Percentiles rank a stretch among this genome's conserved stretches.
These are phyloP conservation scores for Elephas maximus DNA, from an alignment of 2,113 vertebrate species.

Conservation along the genomic window DNA sequence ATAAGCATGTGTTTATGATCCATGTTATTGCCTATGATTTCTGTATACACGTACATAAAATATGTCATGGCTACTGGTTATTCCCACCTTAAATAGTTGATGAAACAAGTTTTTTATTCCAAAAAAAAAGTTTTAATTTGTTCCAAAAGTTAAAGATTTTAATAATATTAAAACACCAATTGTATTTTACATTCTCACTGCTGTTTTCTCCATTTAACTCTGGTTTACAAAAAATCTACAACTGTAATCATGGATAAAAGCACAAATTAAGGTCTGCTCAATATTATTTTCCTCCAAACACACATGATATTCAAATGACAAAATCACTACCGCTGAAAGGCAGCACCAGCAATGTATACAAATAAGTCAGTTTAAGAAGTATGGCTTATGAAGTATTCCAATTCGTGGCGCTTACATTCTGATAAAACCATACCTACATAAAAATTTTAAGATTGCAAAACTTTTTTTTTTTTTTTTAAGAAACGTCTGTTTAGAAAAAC, in stretches of 20 bases:
- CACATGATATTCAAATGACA: conserved; percentile 49
- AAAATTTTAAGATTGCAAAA: conserved; percentile 13
- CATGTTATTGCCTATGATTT: background rate
- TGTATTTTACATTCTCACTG: conserved; percentile 43
- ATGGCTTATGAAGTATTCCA: conserved; percentile 16
- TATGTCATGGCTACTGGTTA: conserved; percentile 12
- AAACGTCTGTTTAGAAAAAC: conserved; percentile 34
- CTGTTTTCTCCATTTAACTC: background rate
- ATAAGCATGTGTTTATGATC: background rate
- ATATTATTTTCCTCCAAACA: conserved; percentile 57
- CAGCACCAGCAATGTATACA: background rate
- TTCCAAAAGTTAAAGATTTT: conserved; percentile 48
- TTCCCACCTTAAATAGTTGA: conserved; percentile 11
- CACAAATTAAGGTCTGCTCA: background rate
- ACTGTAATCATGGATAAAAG: background rate
- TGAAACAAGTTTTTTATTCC: background rate
- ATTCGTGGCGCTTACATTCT: conserved; percentile 12
- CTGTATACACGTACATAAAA: background rate
- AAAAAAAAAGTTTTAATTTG: background rate
- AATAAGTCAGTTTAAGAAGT: conserved; percentile 8
- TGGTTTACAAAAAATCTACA: conserved; percentile 1
- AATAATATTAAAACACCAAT: background rate
- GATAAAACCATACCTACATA: background rate
- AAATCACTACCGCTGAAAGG: conserved; percentile 50
- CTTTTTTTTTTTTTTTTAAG: background rate